Conservation (phyloP, 2,113 vertebrate species). For the Tetrax tetrax region DNA sequence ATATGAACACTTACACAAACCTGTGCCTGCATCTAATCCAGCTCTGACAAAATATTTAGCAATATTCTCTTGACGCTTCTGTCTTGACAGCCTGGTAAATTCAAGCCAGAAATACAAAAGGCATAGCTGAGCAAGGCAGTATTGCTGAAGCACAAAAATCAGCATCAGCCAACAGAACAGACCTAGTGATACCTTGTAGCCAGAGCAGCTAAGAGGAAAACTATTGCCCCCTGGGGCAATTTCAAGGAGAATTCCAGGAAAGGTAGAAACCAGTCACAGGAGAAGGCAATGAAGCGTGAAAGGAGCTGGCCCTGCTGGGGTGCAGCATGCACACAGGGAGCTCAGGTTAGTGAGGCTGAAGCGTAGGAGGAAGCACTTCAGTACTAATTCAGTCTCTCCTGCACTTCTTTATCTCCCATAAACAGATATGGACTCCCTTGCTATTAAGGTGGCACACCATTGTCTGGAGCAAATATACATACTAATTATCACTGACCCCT, state of each 20-base stretch:
- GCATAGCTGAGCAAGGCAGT: not conserved
- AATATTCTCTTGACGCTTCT: not conserved
- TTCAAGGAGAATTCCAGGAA: conserved; percentile 9
- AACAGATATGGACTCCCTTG: not conserved
- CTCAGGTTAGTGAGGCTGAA: not conserved
- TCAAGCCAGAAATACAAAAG: not conserved
- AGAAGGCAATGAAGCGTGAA: not conserved
- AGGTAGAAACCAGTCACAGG: not conserved
- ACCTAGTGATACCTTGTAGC: not conserved
- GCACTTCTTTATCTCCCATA: not conserved
- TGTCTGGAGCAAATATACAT: not conserved
- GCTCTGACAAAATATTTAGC: not conserved
- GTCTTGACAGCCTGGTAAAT: not conserved
- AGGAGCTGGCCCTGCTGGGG: not conserved
- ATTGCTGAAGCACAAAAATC: not conserved
- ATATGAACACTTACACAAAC: not conserved
- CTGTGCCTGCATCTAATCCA: not conserved
- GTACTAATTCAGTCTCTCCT: not conserved
- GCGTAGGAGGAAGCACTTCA: not conserved
- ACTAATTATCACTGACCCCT: not conserved
- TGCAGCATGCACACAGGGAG: not conserved
- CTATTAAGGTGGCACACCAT: not conserved
- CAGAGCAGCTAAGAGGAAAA: not conserved
- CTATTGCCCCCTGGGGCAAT: not conserved
- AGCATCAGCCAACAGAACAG: not conserved